Conservation (phyloP, 2,888 invertebrate species). For the Chirona hameri region DNA sequence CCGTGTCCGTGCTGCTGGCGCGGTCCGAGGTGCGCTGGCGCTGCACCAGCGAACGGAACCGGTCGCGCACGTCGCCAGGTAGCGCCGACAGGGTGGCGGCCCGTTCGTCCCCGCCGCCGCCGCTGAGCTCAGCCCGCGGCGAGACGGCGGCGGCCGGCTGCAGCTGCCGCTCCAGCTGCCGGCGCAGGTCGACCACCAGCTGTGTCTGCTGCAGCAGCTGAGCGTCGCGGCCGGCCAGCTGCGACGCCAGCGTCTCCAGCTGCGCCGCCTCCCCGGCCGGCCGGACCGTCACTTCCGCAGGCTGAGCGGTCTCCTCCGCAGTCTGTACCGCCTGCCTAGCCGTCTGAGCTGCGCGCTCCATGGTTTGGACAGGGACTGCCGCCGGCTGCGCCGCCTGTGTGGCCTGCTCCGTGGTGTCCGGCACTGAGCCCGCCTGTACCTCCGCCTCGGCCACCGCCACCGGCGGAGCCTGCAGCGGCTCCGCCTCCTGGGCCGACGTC, state of each 20-base stretch:
- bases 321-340: background rate
- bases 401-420: background rate
- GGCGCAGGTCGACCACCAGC: background rate
- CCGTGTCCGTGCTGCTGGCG: conserved; percentile 24
- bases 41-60: background rate
- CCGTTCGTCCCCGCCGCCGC: background rate
- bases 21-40: conserved; percentile 1
- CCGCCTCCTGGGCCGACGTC: background rate
- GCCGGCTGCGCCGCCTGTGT: background rate
- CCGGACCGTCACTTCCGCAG: background rate
- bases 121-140: background rate
- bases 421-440: background rate
- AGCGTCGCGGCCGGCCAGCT: background rate
- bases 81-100: background rate
- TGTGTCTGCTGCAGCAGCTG: background rate
- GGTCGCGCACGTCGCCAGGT: conserved; percentile 4
- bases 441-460: background rate
- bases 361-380: no score
- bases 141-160: background rate
- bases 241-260: background rate
- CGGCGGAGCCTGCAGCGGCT: background rate
- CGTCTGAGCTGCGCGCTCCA: background rate
- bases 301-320: background rate
- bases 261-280: background rate
- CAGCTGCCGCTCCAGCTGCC: background rate